Conservation (phyloP, 2,797 vertebrate species). For the Heliangelus exortis region DNA sequence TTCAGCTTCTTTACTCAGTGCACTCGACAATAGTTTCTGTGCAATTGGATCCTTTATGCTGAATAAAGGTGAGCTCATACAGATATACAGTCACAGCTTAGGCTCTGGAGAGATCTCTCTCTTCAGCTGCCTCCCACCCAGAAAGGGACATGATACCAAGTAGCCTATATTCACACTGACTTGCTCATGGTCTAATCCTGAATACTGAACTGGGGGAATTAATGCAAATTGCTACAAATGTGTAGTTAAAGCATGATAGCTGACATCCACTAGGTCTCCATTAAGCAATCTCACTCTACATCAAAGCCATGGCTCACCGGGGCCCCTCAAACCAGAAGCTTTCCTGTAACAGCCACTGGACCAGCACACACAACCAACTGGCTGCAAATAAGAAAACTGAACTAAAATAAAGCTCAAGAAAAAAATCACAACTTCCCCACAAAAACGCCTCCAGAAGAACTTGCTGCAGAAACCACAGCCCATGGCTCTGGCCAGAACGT, state of each 20-base stretch:
- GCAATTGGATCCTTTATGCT: not conserved
- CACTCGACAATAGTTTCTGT: not conserved
- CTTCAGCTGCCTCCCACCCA: not conserved
- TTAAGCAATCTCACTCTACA: not conserved
- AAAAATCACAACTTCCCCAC: not conserved
- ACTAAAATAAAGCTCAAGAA: not conserved
- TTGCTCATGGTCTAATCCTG: not conserved
- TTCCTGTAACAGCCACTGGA: not conserved
- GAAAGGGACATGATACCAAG: not conserved
- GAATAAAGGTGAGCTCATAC: not conserved
- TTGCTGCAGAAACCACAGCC: not conserved
- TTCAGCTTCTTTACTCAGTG: not conserved
- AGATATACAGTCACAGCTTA: not conserved
- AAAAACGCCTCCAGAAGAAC: not conserved
- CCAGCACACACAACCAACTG: accelerated
- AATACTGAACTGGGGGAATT: not conserved
- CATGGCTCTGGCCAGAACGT: accelerated
- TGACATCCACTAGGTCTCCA: not conserved
- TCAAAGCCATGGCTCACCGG: not conserved
- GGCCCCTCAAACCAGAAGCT: not conserved
- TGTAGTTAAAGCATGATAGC: not conserved
- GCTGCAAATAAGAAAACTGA: not conserved
- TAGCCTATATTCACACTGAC: not conserved
- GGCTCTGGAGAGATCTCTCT: not conserved
- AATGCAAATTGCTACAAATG: not conserved